Evolutionary conservation across 2,888 invertebrate genomes (phyloP).

Genomic region (Bhutanitis thaidina): DNA sequence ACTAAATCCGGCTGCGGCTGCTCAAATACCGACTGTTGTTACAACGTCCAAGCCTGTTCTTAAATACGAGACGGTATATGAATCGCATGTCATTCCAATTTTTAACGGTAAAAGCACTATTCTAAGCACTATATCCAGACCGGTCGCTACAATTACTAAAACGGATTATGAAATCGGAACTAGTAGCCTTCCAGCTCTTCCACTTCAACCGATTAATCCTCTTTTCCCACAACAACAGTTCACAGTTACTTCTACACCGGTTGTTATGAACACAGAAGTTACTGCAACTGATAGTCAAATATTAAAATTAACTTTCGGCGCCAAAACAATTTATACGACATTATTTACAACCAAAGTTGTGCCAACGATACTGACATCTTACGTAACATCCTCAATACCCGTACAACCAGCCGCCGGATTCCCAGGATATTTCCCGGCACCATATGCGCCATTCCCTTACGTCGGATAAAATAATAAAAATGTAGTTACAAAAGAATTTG

Average conservation of each 20-base stretch:
- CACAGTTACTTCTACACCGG: constrained; percentile 88
- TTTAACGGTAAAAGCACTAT: constrained; percentile 87
- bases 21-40: constrained; percentile 84
- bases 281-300: constrained; percentile 90
- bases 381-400: constrained; percentile 88
- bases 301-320: constrained; percentile 93
- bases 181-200: constrained; percentile 82
- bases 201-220: constrained; percentile 79
- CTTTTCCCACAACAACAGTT: constrained; percentile 83
- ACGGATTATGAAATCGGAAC: constrained; percentile 89
- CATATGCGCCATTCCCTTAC: constrained; percentile 87
- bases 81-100: constrained; percentile 90
- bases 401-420: constrained; percentile 85
- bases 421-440: constrained; percentile 88
- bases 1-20: constrained; percentile 84
- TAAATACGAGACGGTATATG: constrained; percentile 88
- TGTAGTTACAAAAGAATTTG: not conserved
- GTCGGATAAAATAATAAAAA: constrained; percentile 77
- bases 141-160: constrained; percentile 87
- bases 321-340: constrained; percentile 92
- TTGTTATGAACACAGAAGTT: constrained; percentile 89
- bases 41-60: constrained; percentile 89
- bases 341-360: constrained; percentile 90
- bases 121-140: constrained; percentile 88
- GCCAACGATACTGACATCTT: constrained; percentile 90